Conservation (phyloP, 2,888 invertebrate species). For the Phortica okadai region DNA sequence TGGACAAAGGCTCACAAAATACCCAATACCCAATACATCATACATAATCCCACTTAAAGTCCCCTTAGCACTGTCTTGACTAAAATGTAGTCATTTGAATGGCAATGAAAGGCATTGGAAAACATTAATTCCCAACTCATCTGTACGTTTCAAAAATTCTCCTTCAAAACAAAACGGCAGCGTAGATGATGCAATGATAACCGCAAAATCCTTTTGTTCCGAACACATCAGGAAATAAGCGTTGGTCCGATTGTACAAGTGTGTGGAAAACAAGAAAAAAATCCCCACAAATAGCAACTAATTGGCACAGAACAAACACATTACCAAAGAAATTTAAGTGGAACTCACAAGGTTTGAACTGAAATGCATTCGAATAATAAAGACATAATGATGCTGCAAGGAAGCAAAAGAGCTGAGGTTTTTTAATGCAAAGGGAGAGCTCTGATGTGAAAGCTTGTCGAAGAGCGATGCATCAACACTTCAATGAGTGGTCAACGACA, state of each 20-base stretch:
- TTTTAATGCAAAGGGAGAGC: conserved; percentile 14
- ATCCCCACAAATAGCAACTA: conserved; percentile 54
- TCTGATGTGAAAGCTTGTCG: conserved; percentile 20
- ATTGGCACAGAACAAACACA: conserved; percentile 48
- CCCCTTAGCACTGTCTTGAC: no score
- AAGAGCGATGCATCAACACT: conserved; percentile 68
- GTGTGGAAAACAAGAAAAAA: background rate
- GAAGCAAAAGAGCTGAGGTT: conserved; percentile 11
- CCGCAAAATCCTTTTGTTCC: conserved; percentile 60
- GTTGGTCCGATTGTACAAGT: background rate
- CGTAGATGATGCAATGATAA: conserved; percentile 47
- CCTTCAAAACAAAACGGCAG: conserved; percentile 2
- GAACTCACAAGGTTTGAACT: no score
- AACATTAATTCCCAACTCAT: background rate
- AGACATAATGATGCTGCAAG: conserved; percentile 51
- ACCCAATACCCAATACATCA: no score
- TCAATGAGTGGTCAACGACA: conserved; percentile 63
- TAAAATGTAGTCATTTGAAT: no score
- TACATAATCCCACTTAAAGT: no score
- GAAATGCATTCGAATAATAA: conserved; percentile 55
- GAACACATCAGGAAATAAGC: conserved; percentile 31
- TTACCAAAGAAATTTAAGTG: background rate
- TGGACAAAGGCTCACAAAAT: no score
- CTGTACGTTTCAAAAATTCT: conserved; percentile 16
- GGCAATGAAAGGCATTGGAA: no score